Evolutionary conservation across 1,140 invertebrate genomes (phyloP), one percentile per base, ranked within the genome.

Genomic region (Drosophila bocqueti): DNA sequence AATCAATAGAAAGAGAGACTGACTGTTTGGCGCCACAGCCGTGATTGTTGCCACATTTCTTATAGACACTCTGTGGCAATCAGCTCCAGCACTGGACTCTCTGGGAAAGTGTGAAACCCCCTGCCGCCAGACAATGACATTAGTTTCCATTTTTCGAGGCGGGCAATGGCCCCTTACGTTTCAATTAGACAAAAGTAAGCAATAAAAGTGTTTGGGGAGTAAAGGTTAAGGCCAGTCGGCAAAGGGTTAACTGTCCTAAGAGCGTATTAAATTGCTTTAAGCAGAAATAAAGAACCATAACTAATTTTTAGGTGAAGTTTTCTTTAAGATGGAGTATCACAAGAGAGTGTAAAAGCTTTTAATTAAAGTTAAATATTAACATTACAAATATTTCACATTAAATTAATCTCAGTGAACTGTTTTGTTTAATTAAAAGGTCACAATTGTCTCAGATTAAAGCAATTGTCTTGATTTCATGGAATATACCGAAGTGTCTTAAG

Each of bases 1-100:
- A 89, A 83, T 69, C 67, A 67, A 81, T 85, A 42, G 72, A 50
- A 49, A 61, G 55, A 57, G 54, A 57, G 54, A 57, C 21, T 24
- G 54, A 61, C 40, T 43, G 68, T 73, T 38, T 36, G 36, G n/a
- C 50, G n/a, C 68, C 68, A 49, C 26, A 34, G 64, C 47, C 6
- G n/a, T 54, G 24, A 46, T 24, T 24, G 67, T 86, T 82, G 77
- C 81, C 81, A 81, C 80, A 81, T 78, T 73, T 43, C 80, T 80
- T 71, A 77, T 67, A 80, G 83, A 61, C 38, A 89, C 64, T 68
- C 62, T 68, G 79, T 76, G 83, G 75, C 71, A 72, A 82, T 66
- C 45, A 38, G 31, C 55, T 26, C 31, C 29, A 36, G 46, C 3
- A 26, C 40, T 36, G 50, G 40, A 67, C 68, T 46, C 52, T 21